Base-by-base conservation (phyloP, 2,113 vertebrate species). In the Taurulus bubalis region DNA sequence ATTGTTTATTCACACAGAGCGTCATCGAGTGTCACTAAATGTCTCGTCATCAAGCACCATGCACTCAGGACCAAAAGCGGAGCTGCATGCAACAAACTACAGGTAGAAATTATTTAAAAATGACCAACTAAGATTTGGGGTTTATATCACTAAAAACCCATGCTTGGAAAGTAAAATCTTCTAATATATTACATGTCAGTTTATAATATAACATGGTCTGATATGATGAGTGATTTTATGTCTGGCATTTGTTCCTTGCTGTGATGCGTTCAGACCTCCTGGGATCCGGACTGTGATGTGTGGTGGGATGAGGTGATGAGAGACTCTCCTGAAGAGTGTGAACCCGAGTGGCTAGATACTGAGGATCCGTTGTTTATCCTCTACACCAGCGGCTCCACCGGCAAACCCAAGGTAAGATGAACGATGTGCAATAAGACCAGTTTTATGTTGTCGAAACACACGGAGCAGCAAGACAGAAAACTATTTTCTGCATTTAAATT, bases 361-460 rank as follows among this genome's bases (percentile, higher is more conserved):
- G 96, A 96, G 73, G 95, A 96, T 78, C 95, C 95, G 0, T 94
- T 96, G n/a, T 96, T 96, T 70, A 95, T 96, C 64, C 95, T 96
- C 24, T 95, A 96, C 85, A 96, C 96, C 71, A 96, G 96, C 24
- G 96, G 95, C 71, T 96, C 96, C 75, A 96, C 96, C 0, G 95
- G 96, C 24, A 96, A 96, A 88, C 95, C 95, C 47, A 96, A 96
- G 93, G 96, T 92, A 89, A 84, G 77, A 28, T 28, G 4, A 58
- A 28, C 53, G 1, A 26, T 56, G n/a, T 26, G 11, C 53, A 56
- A 56, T 6, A 1, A 70, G 14, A 55, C 20, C 6, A 14, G 32
- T 16, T 59, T 45, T 4, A 63, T 18, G 47, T 18, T 10, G 45
- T 22, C 24, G 20, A 78, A 62, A 55, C 45, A 20, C 11, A 28